Evolutionary conservation across 2,888 invertebrate species (phyloP).

Genomic region (Caenorhabditis zanzibari): DNA sequence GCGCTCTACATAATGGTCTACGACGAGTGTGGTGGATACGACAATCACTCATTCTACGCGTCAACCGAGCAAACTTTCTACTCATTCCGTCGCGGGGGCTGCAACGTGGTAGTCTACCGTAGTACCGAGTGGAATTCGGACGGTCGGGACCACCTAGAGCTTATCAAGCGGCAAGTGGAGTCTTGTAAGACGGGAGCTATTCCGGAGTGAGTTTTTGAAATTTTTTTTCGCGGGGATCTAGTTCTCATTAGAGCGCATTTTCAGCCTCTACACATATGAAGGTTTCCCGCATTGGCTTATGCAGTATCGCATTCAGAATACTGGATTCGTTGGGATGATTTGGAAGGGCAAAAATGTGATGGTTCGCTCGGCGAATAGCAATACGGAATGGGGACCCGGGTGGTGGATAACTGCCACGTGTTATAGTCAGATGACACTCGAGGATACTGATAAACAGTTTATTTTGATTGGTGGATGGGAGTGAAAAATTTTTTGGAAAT

Average conservation of each 20-base stretch:
- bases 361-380: slow-evolving; percentile 18
- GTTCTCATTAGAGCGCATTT: not conserved
- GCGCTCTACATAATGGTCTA: slow-evolving; percentile 25
- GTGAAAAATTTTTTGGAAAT: not conserved
- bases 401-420: slow-evolving; percentile 33
- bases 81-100: slow-evolving; percentile 2
- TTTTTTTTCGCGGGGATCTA: too few relatives aligned
- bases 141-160: not conserved
- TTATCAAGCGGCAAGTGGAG: not conserved
- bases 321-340: slow-evolving; percentile 18
- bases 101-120: slow-evolving; percentile 30
- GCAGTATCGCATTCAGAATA: slow-evolving; percentile 12
- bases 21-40: slow-evolving; percentile 28
- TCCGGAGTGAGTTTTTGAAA: not conserved
- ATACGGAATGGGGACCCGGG: slow-evolving; percentile 13
- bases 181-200: slow-evolving; percentile 6
- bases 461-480: slow-evolving; percentile 23
- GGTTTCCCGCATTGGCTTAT: not conserved
- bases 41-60: slow-evolving; percentile 12
- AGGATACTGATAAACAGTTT: slow-evolving; percentile 1
- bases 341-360: not conserved
- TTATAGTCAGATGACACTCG: not conserved
- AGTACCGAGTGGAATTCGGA: slow-evolving; percentile 29
- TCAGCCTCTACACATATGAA: not conserved
- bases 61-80: slow-evolving; percentile 1